A percentile compares a stretch with the other conserved stretches of the same genome.
phyloP scores from a whole-genome alignment of 2,113 vertebrate genomes.

The Alectura lathami region DNA sequence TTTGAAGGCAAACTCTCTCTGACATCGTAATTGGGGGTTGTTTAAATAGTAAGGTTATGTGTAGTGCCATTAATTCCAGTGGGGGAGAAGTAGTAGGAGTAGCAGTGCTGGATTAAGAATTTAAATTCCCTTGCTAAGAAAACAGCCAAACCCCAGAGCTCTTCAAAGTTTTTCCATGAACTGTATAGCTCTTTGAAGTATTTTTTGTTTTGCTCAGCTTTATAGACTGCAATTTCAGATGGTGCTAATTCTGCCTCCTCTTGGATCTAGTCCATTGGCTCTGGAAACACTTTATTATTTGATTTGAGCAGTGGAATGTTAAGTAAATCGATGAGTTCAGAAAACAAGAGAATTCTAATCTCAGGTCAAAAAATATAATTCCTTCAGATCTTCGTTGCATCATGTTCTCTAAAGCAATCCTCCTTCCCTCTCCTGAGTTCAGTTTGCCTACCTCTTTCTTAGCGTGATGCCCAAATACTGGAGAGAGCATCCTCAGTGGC shows the following conservation, averaged over 20 bases:
- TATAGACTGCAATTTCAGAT: neutral
- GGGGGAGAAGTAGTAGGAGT: neutral
- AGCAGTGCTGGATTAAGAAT: neutral
- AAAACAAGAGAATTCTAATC: neutral
- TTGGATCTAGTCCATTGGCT: neutral
- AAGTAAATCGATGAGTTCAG: neutral
- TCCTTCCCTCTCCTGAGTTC: neutral
- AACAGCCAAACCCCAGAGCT: constrained; percentile 10
- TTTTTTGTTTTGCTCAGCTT: neutral
- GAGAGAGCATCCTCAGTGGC: neutral
- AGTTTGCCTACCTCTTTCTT: neutral
- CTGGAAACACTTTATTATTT: neutral
- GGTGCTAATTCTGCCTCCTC: neutral
- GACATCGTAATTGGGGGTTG: neutral
- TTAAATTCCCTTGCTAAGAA: constrained; percentile 7
- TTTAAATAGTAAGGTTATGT: constrained; percentile 3
- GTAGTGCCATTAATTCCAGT: neutral
- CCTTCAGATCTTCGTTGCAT: neutral
- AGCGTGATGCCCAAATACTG: neutral
- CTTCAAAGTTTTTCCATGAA: neutral
- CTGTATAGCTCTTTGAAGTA: neutral
- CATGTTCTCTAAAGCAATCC: neutral
- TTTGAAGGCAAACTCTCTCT: neutral
- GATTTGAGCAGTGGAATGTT: neutral
- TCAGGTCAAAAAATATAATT: neutral